Evolutionary conservation across 2,888 invertebrate species (phyloP), one percentile per base, ranked within the genome.

Genomic region (Julus scanicus): DNA sequence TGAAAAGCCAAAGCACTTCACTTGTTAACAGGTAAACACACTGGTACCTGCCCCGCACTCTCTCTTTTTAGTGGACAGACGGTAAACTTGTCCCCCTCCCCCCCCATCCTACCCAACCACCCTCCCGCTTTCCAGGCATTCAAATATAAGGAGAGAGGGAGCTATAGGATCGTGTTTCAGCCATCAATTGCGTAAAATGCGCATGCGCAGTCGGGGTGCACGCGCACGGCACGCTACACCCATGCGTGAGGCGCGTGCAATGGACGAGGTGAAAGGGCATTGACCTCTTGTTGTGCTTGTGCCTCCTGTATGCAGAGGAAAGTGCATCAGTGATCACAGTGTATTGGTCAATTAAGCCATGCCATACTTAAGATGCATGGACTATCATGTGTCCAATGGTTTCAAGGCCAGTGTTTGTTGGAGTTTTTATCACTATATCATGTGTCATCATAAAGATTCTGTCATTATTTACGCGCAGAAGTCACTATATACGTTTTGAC

Each of bases 1-100:
- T 63, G 63, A 63, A 63, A 63, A 63, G 63, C 63, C 63, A 63
- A 63, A 63, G 63, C 63, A 63, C 63, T 63, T 63, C 63, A 63
- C 63, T 63, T 20, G 63, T 63, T 63, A 63, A 63, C 63, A 63
- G 63, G 63, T 63, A 63, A 63, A 63, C 63, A 63, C 63, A 63
- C 63, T 63, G 63, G 63, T 63, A 63, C 63, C 63, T 63, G 63
- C 63, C 63, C 63, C 63, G 63, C 20, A 63, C 63, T 63, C 63
- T 63, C 63, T 63, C 63, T 63, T 63, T 63, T 63, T 63, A 63
- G 63, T 63, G 63, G 63, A 63, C 63, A 63, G 63, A 63, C 63
- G 63, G 63, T 63, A 20, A 63, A 63, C 63, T 63, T 5, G 4
- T 0, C 63, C 63, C 53, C 63, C 63, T 0, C 63, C n/a, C n/a